Percentiles rank a stretch among this genome's conserved stretches.
Conservation (phyloP, 2,888 invertebrate species). For the Cheilosia scutellata region DNA sequence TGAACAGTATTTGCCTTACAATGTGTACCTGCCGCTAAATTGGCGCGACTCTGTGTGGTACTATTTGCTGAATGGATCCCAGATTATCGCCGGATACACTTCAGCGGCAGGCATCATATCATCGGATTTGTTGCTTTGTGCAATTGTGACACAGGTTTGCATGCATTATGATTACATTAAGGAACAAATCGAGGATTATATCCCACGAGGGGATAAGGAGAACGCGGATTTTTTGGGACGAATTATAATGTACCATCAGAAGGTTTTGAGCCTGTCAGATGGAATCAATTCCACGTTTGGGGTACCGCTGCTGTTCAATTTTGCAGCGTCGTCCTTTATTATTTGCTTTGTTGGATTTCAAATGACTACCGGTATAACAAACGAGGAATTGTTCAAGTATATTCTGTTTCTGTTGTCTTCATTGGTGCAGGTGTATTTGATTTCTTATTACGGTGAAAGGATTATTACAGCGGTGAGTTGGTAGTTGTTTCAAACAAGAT, state of each 20-base stretch:
- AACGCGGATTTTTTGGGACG: constrained; percentile 77
- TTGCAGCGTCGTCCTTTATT: constrained; percentile 79
- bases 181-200: constrained; percentile 74
- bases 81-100: constrained; percentile 79
- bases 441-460: constrained; percentile 78
- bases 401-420: constrained; percentile 80
- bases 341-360: constrained; percentile 82
- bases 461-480: background rate
- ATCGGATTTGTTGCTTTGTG: constrained; percentile 80
- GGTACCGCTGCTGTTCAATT: constrained; percentile 80
- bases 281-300: constrained; percentile 80
- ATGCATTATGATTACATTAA: constrained; percentile 81
- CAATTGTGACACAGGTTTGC: constrained; percentile 79
- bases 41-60: constrained; percentile 79
- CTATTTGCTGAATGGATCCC: constrained; percentile 78
- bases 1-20: constrained; percentile 79
- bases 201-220: constrained; percentile 55
- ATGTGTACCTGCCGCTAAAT: constrained; percentile 80
- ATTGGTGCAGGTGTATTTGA: constrained; percentile 80
- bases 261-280: constrained; percentile 77
- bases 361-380: constrained; percentile 79
- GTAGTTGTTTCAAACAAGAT: no score
- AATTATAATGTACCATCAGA: constrained; percentile 79
- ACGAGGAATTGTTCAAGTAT: constrained; percentile 79
- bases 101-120: constrained; percentile 79